Percentiles rank a stretch among this genome's conserved stretches.
Evolutionary conservation across 2,113 vertebrate genomes (phyloP).

Genomic region (Coreoperca whiteheadi): DNA sequence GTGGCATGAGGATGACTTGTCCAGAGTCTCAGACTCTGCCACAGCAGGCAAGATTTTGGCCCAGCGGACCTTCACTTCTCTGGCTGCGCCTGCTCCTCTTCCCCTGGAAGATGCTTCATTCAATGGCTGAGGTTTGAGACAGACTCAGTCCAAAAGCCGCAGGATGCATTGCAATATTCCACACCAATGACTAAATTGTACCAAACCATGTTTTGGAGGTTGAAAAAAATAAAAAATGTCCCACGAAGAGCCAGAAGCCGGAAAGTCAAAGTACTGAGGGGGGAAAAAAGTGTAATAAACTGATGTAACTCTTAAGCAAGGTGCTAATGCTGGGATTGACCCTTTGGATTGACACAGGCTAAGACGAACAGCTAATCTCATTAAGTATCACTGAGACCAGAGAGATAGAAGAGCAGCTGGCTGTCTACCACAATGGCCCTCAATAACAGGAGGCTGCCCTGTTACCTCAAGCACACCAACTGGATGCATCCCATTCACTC

Average conservation of each 20-base stretch:
- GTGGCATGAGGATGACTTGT: slow-evolving; percentile 78
- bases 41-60: slow-evolving; percentile 60
- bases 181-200: background rate
- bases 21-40: slow-evolving; percentile 67
- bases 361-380: slow-evolving; percentile 80
- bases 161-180: slow-evolving; percentile 19
- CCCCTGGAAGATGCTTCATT: slow-evolving; percentile 67
- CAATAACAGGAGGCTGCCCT: slow-evolving; percentile 51
- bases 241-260: slow-evolving; percentile 6
- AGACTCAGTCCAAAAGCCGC: slow-evolving; percentile 48
- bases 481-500: slow-evolving; percentile 20
- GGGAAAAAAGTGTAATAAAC: slow-evolving; percentile 62
- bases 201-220: slow-evolving; percentile 29
- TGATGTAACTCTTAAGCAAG: slow-evolving; percentile 68
- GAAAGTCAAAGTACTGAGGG: slow-evolving; percentile 36
- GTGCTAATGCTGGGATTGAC: slow-evolving; percentile 84
- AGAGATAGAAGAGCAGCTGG: slow-evolving; percentile 71
- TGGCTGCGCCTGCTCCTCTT: slow-evolving; percentile 53
- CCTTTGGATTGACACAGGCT: slow-evolving; percentile 79
- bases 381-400: slow-evolving; percentile 76
- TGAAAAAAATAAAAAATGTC: slow-evolving; percentile 5
- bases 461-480: slow-evolving; percentile 27
- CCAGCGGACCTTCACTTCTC: slow-evolving; percentile 60
- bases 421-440: slow-evolving; percentile 60
- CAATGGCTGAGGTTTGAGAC: slow-evolving; percentile 44